These are phyloP conservation scores for Pelochelys cantorii DNA, from an alignment of 2,797 vertebrate species.

Conservation along the genomic window DNA sequence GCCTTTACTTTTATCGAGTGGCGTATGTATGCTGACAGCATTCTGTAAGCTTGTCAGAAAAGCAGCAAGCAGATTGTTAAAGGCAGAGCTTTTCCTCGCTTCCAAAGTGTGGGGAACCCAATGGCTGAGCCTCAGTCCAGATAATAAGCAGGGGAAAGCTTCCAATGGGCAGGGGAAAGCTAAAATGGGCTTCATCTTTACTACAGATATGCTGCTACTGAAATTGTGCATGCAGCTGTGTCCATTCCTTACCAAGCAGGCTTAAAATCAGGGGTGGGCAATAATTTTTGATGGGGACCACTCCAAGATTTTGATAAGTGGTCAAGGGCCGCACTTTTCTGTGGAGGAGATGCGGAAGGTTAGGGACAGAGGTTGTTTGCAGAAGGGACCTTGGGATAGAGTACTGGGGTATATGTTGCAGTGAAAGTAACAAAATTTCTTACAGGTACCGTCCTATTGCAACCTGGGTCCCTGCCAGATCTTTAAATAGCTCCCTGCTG, in stretches of 20 bases:
- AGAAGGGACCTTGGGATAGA: too few relatives aligned
- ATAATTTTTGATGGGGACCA: too few relatives aligned
- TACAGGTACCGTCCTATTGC: too few relatives aligned
- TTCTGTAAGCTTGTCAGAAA: conserved; percentile 27
- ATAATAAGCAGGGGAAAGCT: conserved; percentile 63
- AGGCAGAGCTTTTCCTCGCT: conserved; percentile 49
- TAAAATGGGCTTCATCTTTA: conserved; percentile 64
- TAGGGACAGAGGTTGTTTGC: too few relatives aligned
- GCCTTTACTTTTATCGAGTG: conserved; percentile 45
- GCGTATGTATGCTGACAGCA: conserved; percentile 23
- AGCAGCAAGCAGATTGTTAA: conserved; percentile 45
- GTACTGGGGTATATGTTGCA: too few relatives aligned
- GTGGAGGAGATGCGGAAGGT: too few relatives aligned
- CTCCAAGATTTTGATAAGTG: too few relatives aligned
- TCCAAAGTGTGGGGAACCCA: conserved; percentile 53
- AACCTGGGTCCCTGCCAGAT: too few relatives aligned
- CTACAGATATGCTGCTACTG: conserved; percentile 67
- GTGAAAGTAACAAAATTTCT: too few relatives aligned
- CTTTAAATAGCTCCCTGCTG: too few relatives aligned
- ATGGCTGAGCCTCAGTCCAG: conserved; percentile 55
- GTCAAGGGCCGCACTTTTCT: too few relatives aligned
- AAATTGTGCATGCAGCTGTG: conserved; percentile 79
- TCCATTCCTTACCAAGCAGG: neutral
- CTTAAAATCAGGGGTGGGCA: neutral
- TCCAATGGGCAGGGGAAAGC: conserved; percentile 65